Evolutionary conservation across 2,888 invertebrate species (phyloP), one percentile per base, ranked within the genome.

Genomic region (Drosophila subsilvestris): DNA sequence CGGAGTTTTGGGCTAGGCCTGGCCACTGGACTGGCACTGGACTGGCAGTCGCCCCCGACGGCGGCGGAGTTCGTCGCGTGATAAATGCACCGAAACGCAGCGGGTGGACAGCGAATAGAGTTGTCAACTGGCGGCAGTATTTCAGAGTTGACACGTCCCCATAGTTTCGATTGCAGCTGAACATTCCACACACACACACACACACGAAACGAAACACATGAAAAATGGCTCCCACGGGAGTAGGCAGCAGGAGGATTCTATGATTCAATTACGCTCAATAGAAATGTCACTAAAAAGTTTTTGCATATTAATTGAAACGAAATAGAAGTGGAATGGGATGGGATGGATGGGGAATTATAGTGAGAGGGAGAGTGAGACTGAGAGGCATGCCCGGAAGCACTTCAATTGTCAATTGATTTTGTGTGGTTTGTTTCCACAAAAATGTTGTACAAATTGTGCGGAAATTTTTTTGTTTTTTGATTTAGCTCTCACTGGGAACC

Each of bases 361-460:
- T 22, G 25, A 7, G 25, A 25, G 25, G 0, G 32, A 5, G 55
- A 50, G 61, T 58, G 48, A 43, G n/a, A n/a, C n/a, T n/a, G n/a
- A n/a, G n/a, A n/a, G 37, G 27, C n/a, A 27, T 51, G 54, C 53
- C 56, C 70, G 66, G 65, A 67, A 75, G 59, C 74, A 72, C 80
- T 75, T 78, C 79, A 84, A 88, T 81, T 82, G 90, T 77, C 89
- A 90, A 90, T 90, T 90, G 90, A 90, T 90, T 90, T 88, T 78
- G 25, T 90, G 90, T 63, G 90, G 89, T 90, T 80, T 27, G 27
- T 69, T 86, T 75, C 63, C 76, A 76, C 88, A 88, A 88, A 86
- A 86, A 86, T 86, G 83, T 89, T 85, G 60, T 50, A 88, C 89
- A 86, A 88, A 86, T 84, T 71, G 71, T 69, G 75, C 67, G 61